Evolutionary conservation across 1,140 invertebrate genomes (phyloP).

Genomic region (Drosophila malerkotliana): DNA sequence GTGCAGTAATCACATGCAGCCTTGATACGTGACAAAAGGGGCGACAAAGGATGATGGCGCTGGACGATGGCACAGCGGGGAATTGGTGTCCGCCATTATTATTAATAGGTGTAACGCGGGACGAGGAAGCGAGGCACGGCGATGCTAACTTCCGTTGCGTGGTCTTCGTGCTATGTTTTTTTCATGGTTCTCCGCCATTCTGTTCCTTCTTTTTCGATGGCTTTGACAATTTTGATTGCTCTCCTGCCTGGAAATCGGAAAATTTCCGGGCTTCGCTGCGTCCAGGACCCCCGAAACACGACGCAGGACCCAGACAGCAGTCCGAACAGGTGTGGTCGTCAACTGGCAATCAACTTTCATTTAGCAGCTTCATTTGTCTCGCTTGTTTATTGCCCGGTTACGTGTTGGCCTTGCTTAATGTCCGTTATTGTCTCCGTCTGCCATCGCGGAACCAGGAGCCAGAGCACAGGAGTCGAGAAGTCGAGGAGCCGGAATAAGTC

Average conservation of each 20-base stretch:
- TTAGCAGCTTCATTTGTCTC: slow-evolving; percentile 82
- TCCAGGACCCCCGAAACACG: neutral
- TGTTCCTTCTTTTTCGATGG: slow-evolving; percentile 41
- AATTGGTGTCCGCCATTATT: slow-evolving; percentile 74
- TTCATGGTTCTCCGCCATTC: slow-evolving; percentile 16
- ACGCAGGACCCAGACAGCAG: slow-evolving; percentile 20
- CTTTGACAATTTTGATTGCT: slow-evolving; percentile 69
- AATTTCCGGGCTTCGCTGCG: slow-evolving; percentile 12
- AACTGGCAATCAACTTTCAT: slow-evolving; percentile 82
- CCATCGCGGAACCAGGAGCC: neutral
- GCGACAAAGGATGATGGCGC: neutral
- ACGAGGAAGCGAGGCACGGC: slow-evolving; percentile 1
- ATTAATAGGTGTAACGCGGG: slow-evolving; percentile 63
- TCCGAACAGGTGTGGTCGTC: slow-evolving; percentile 70
- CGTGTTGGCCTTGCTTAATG: slow-evolving; percentile 77
- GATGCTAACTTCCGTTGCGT: slow-evolving; percentile 68
- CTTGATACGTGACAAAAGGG: slow-evolving; percentile 64
- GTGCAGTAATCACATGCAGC: slow-evolving; percentile 71
- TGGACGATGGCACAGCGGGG: slow-evolving; percentile 34
- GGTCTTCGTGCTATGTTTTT: slow-evolving; percentile 56
- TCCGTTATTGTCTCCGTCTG: slow-evolving; percentile 66
- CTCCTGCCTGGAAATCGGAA: slow-evolving; percentile 14
- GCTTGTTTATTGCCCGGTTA: slow-evolving; percentile 80
- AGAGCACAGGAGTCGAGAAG: slow-evolving; percentile 6
- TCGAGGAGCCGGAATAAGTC: slow-evolving; percentile 11